phyloP scores from a whole-genome alignment of 2,888 invertebrate genomes.

The Latrodectus elegans region DNA sequence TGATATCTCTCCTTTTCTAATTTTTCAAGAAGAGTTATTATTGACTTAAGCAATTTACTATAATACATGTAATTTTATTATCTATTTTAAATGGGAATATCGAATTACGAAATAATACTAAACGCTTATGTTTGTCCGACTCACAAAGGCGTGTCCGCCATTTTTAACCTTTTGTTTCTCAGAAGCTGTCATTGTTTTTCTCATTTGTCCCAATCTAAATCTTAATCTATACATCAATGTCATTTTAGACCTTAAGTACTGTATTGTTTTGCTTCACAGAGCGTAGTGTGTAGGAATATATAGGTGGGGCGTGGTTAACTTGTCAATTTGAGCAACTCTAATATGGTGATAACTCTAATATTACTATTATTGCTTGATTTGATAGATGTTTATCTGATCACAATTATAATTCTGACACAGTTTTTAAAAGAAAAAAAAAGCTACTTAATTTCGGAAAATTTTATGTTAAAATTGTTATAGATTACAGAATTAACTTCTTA shows the following conservation, averaged over 20 bases:
- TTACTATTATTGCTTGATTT: not conserved
- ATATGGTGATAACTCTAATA: not conserved
- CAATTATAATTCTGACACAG: slow-evolving; percentile 3
- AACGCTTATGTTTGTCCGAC: not conserved
- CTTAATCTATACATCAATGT: not conserved
- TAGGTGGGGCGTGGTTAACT: not conserved
- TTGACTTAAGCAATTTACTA: too few species aligned
- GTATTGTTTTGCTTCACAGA: not conserved
- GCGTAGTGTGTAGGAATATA: not conserved
- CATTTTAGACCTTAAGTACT: not conserved
- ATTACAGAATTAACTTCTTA: too few species aligned
- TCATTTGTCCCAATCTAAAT: not conserved
- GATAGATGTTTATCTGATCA: not conserved
- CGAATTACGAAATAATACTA: too few species aligned
- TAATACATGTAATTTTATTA: too few species aligned
- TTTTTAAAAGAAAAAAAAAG: not conserved
- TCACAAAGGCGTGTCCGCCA: not conserved
- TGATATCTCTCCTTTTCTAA: too few species aligned
- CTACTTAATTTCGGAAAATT: too few species aligned
- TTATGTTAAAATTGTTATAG: too few species aligned
- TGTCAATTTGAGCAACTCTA: not conserved
- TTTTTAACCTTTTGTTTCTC: not conserved
- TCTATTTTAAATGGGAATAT: too few species aligned
- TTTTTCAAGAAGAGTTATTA: too few species aligned
- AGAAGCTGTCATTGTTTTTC: not conserved